A percentile compares a stretch with the other conserved stretches of the same genome.
phyloP scores from a whole-genome alignment of 1,140 invertebrate species.

The Drosophila varians region DNA sequence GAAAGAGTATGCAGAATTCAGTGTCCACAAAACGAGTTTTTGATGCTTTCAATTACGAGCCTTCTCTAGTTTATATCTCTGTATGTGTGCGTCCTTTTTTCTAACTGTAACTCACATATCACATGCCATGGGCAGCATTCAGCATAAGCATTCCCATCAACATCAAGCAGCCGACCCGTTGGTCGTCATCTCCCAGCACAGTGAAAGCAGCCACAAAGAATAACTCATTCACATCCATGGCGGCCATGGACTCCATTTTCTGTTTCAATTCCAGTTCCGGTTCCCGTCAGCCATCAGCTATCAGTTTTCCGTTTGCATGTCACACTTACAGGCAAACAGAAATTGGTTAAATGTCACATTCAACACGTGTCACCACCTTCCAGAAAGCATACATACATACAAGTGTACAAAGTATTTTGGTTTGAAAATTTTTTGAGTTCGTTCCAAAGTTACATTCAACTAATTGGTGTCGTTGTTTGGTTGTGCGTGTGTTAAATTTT shows the following conservation, averaged over 20 bases:
- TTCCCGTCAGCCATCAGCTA: conserved; percentile 61
- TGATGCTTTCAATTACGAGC: conserved; percentile 12
- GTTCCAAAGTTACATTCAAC: conserved; percentile 32
- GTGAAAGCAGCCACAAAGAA: conserved; percentile 3
- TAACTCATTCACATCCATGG: conserved; percentile 15
- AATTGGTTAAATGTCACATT: conserved; percentile 33
- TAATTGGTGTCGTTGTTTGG: conserved; percentile 78
- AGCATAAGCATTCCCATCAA: conserved; percentile 16
- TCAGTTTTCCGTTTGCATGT: conserved; percentile 59
- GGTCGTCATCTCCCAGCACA: conserved; percentile 14
- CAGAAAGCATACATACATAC: conserved; percentile 6
- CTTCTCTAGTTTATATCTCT: conserved; percentile 27
- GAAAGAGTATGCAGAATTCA: conserved; percentile 8
- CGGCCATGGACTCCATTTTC: conserved; percentile 48
- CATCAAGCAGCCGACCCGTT: conserved; percentile 9
- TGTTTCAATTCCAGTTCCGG: conserved; percentile 53
- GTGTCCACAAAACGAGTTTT: background rate
- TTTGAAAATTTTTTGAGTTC: conserved; percentile 33
- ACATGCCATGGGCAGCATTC: conserved; percentile 43
- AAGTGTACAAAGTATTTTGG: conserved; percentile 60
- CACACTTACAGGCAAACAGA: conserved; percentile 15
- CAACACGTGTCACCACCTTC: conserved; percentile 16
- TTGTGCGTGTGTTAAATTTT: conserved; percentile 80
- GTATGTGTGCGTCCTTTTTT: conserved; percentile 43
- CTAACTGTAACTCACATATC: conserved; percentile 52